Evolutionary conservation across 2,797 vertebrate genomes (phyloP).

Genomic region (Mormyrops boulengeri): DNA sequence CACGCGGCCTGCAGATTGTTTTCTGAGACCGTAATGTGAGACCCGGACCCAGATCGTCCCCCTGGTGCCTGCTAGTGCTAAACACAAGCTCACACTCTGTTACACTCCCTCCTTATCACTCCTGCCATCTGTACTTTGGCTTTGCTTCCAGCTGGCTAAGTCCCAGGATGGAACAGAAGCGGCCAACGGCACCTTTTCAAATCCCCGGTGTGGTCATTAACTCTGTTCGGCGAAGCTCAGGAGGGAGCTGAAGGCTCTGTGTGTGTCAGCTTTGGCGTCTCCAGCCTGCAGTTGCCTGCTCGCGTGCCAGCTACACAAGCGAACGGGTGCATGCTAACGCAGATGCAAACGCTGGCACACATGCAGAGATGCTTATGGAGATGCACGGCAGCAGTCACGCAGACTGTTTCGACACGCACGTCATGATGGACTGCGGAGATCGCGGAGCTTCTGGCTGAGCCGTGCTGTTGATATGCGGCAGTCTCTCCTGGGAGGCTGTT

Average conservation of each 20-base stretch:
- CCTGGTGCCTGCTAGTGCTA: background rate
- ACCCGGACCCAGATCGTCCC: background rate
- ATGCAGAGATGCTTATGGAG: background rate
- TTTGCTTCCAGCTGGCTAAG: background rate
- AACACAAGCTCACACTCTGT: background rate
- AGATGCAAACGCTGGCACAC: background rate
- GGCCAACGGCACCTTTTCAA: constrained; percentile 9
- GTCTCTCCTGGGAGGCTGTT: background rate
- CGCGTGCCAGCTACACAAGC: background rate
- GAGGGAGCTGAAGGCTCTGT: background rate
- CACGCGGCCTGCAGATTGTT: background rate
- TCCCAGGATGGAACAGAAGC: background rate
- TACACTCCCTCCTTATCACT: constrained; percentile 11
- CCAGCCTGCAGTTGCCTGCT: background rate
- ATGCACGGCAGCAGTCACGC: background rate
- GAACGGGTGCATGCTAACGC: background rate
- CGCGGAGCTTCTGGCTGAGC: background rate
- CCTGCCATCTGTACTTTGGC: background rate
- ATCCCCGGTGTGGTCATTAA: constrained; percentile 8
- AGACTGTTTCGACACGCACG: background rate
- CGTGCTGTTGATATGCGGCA: background rate
- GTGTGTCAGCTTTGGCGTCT: background rate
- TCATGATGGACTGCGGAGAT: background rate
- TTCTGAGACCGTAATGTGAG: background rate
- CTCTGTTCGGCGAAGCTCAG: background rate